Percentiles rank a stretch among this genome's conserved stretches.
Evolutionary conservation across 1,140 invertebrate genomes (phyloP).

Genomic region (Caenorhabditis briggsae): DNA sequence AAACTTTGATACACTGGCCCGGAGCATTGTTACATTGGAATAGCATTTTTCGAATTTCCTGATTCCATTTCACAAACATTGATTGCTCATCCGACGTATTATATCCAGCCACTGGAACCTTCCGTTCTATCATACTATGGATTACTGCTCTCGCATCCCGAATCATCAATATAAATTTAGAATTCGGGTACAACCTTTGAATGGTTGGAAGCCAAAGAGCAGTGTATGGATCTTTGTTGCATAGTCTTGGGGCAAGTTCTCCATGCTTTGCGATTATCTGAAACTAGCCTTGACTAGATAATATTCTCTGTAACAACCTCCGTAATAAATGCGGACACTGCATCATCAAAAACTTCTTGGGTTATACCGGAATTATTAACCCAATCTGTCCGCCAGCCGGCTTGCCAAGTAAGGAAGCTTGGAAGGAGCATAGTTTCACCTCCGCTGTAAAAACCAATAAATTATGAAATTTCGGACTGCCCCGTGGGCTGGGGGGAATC

Average conservation of each 20-base stretch:
- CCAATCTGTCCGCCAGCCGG: slow-evolving; percentile 41
- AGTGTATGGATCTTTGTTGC: slow-evolving; percentile 60
- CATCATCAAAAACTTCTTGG: slow-evolving; percentile 45
- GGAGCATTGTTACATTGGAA: slow-evolving; percentile 43
- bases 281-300: not conserved
- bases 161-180: slow-evolving; percentile 59
- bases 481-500: too few species aligned
- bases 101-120: slow-evolving; percentile 57
- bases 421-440: slow-evolving; percentile 60
- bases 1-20: slow-evolving; percentile 50
- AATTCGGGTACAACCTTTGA: slow-evolving; percentile 42
- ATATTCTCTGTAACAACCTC: not conserved
- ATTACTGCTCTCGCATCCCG: slow-evolving; percentile 55
- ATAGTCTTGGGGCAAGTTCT: slow-evolving; percentile 16
- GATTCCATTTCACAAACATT: slow-evolving; percentile 54
- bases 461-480: too few species aligned
- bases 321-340: slow-evolving; percentile 47
- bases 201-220: slow-evolving; percentile 29
- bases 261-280: slow-evolving; percentile 60
- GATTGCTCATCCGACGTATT: slow-evolving; percentile 32
- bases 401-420: slow-evolving; percentile 32
- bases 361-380: slow-evolving; percentile 57
- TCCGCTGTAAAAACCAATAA: slow-evolving; percentile 42
- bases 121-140: slow-evolving; percentile 57
- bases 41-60: slow-evolving; percentile 42